Conservation (phyloP, 2,888 invertebrate species). For the Agonopterix heracliana region DNA sequence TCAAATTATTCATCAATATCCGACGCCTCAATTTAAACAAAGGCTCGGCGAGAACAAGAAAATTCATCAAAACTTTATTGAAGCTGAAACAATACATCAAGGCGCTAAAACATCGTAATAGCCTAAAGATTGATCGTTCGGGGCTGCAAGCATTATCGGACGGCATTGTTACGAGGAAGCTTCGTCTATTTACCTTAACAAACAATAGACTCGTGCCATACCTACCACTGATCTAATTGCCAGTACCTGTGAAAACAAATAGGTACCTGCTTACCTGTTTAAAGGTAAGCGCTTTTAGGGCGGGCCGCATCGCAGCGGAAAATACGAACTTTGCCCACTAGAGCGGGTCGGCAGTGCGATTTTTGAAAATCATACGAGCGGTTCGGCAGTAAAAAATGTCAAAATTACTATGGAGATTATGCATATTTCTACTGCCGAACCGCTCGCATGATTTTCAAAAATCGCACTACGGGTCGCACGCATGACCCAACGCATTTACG, state of each 20-base stretch:
- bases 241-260: slow-evolving; percentile 19
- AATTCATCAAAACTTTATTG: slow-evolving; percentile 76
- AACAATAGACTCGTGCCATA: slow-evolving; percentile 43
- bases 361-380: too few relatives aligned
- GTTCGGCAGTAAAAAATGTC: too few relatives aligned
- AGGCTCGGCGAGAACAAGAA: slow-evolving; percentile 60
- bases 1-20: slow-evolving; percentile 71
- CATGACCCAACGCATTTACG: too few relatives aligned
- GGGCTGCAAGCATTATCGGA: slow-evolving; percentile 56
- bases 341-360: too few relatives aligned
- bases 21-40: slow-evolving; percentile 62
- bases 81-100: slow-evolving; percentile 74
- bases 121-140: slow-evolving; percentile 63
- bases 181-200: slow-evolving; percentile 33
- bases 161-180: slow-evolving; percentile 42
- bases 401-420: too few relatives aligned
- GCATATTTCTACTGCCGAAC: too few relatives aligned
- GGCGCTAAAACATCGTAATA: slow-evolving; percentile 73
- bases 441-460: too few relatives aligned
- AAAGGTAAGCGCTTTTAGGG: too few relatives aligned
- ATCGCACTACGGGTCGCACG: too few relatives aligned
- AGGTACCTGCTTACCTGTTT: not conserved
- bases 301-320: too few relatives aligned
- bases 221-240: slow-evolving; percentile 46
- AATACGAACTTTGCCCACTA: too few relatives aligned